Conservation (phyloP, 2,888 invertebrate species). For the Carabus problematicus region DNA sequence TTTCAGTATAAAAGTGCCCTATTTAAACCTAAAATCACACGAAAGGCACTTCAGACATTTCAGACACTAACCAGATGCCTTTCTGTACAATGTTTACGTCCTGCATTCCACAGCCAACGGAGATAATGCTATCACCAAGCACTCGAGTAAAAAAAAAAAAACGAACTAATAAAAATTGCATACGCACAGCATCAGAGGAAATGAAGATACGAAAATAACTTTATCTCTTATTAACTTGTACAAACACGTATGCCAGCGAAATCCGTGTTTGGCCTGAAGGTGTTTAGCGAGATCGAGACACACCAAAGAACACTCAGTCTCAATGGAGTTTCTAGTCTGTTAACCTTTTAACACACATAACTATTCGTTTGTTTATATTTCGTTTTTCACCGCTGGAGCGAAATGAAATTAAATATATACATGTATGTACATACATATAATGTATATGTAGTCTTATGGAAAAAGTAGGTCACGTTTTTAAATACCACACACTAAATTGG, state of each 20-base stretch:
- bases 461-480: slow-evolving; percentile 35
- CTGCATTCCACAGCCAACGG: slow-evolving; percentile 1
- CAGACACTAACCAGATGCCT: not conserved
- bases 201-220: too few species aligned
- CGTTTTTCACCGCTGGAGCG: slow-evolving; percentile 31
- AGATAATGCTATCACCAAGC: slow-evolving; percentile 1
- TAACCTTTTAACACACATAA: slow-evolving; percentile 42
- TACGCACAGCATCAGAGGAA: too few species aligned
- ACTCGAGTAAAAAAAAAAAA: not conserved
- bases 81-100: not conserved
- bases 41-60: not conserved
- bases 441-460: slow-evolving; percentile 6
- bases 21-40: not conserved
- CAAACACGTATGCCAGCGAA: slow-evolving; percentile 2
- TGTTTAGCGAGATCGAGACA: too few species aligned
- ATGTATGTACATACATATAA: slow-evolving; percentile 8
- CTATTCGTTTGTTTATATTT: slow-evolving; percentile 21
- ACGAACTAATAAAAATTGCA: too few species aligned
- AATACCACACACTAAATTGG: slow-evolving; percentile 28
- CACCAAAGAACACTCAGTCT: not conserved
- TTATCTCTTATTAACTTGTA: not conserved
- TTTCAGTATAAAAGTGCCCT: too few species aligned
- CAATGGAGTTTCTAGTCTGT: slow-evolving; percentile 39
- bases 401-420: slow-evolving; percentile 33
- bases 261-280: slow-evolving; percentile 9